Evolutionary conservation across 2,797 vertebrate genomes (phyloP), one percentile per base, ranked within the genome.

Genomic region (Syngnathus acus): DNA sequence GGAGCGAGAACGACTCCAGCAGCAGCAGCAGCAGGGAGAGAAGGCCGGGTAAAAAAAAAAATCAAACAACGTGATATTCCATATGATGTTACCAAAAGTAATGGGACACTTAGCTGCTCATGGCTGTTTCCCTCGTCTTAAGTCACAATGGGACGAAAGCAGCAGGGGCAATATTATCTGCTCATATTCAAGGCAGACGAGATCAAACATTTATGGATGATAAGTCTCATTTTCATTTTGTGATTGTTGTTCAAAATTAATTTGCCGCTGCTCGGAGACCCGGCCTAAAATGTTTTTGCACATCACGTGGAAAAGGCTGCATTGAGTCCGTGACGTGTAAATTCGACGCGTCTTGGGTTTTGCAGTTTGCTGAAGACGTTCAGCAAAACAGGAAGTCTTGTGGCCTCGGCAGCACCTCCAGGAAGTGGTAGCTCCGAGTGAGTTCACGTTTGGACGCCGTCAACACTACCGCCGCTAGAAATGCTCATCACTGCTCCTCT

Each of bases 1-100:
- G 86, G 94, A 96, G 76, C 85, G 94, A 3, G 95, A 96, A 78
- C 86, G 93, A 5, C 81, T 74, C 54, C 90, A 90, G 77, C 89
- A 89, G n/a, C 59, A 60, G 76, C 84, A 90, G 74, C 84, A 89
- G 72, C 84, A 89, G 80, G 78, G 68, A 32, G 89, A 90, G 67
- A 88, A 83, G 72, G 65, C 77, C 74, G 76, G 76, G 78, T 87
- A 60, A 42, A 32, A 32, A 39, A 5, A 13, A 1, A 42, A 42
- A 42, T 42, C 8, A 9, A 42, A 42, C 9, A 42, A 42, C 9
- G 39, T 40, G 26, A 32, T 3, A 32, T 32, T 32, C 26, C 26
- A 32, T 32, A 32, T 32, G 26, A 32, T 32, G 26, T 32, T 32
- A 32, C 26, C 40, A 42, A 42, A 42, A 10, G 40, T 42, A 42